These are phyloP conservation scores for Suillia variegata DNA, from an alignment of 2,888 invertebrate genomes.

Conservation along the genomic window DNA sequence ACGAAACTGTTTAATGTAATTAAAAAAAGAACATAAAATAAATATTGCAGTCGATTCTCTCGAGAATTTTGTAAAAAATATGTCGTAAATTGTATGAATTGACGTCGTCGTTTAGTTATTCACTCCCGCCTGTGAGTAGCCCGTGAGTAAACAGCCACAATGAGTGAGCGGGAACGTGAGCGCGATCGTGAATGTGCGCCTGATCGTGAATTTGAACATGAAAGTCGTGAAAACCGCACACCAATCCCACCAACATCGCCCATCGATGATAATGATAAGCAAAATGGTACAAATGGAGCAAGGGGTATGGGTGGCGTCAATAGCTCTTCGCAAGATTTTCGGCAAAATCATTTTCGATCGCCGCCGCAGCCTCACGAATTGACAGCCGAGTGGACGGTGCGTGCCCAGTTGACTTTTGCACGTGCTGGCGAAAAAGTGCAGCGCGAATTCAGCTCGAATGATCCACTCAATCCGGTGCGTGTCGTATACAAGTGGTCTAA, in stretches of 20 bases:
- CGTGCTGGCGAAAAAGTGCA: slow-evolving; percentile 61
- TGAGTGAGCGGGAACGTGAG: slow-evolving; percentile 12
- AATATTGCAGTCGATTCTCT: no score
- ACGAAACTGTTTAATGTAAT: no score
- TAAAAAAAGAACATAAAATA: no score
- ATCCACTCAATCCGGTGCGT: slow-evolving; percentile 58
- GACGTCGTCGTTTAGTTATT: no score
- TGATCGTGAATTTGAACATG: no score
- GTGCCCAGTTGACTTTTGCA: slow-evolving; percentile 69
- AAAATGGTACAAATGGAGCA: slow-evolving; percentile 17
- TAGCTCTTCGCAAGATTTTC: slow-evolving; percentile 22
- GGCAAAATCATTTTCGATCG: slow-evolving; percentile 11
- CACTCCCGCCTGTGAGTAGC: no score
- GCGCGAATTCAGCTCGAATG: slow-evolving; percentile 44
- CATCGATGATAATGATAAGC: slow-evolving; percentile 16
- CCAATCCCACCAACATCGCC: slow-evolving; percentile 1
- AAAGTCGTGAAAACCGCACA: no score
- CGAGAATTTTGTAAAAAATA: no score
- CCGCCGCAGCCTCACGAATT: slow-evolving; percentile 54
- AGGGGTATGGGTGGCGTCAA: slow-evolving; percentile 6
- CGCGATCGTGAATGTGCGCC: no score
- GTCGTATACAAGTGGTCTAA: slow-evolving; percentile 63
- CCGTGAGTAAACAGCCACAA: no score
- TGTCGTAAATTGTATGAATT: no score
- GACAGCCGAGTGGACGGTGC: slow-evolving; percentile 71